Conservation (phyloP, 2,888 invertebrate genomes). For the Platycheirus rosarum region DNA sequence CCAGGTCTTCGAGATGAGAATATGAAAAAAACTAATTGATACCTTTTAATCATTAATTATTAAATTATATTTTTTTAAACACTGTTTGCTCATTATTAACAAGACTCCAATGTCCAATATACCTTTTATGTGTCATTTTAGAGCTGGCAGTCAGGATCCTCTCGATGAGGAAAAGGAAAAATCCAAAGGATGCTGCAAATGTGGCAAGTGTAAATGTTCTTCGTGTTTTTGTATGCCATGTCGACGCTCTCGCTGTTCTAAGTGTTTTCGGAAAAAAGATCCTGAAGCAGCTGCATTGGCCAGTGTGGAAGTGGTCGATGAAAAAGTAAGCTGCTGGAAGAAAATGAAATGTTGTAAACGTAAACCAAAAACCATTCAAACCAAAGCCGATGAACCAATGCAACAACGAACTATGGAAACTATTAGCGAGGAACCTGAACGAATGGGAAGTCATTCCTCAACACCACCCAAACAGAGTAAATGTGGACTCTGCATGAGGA, state of each 20-base stretch:
- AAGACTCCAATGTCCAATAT: conserved; percentile 44
- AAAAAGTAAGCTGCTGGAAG: conserved; percentile 80
- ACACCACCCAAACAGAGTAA: conserved; percentile 76
- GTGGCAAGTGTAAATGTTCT: conserved; percentile 77
- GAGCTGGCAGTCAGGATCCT: conserved; percentile 81
- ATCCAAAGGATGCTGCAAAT: conserved; percentile 78
- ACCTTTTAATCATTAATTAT: background rate
- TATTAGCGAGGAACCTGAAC: conserved; percentile 74
- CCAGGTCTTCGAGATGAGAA: too few species aligned
- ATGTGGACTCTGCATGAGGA: conserved; percentile 80
- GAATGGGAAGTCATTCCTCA: conserved; percentile 45
- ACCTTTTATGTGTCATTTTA: conserved; percentile 62
- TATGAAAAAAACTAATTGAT: too few species aligned
- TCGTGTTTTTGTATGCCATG: conserved; percentile 81
- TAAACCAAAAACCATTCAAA: conserved; percentile 83
- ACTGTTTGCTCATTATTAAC: conserved; percentile 29
- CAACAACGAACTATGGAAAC: conserved; percentile 74
- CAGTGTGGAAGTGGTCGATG: conserved; percentile 79
- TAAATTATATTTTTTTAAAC: background rate
- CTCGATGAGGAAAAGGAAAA: conserved; percentile 77
- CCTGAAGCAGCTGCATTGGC: conserved; percentile 77
- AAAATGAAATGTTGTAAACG: conserved; percentile 82
- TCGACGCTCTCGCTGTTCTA: conserved; percentile 80
- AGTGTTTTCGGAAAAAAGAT: conserved; percentile 78
- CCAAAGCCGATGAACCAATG: conserved; percentile 74